Evolutionary conservation across 2,888 invertebrate genomes (phyloP), one percentile per base, ranked within the genome.

Genomic region (Stratiomys singularior): DNA sequence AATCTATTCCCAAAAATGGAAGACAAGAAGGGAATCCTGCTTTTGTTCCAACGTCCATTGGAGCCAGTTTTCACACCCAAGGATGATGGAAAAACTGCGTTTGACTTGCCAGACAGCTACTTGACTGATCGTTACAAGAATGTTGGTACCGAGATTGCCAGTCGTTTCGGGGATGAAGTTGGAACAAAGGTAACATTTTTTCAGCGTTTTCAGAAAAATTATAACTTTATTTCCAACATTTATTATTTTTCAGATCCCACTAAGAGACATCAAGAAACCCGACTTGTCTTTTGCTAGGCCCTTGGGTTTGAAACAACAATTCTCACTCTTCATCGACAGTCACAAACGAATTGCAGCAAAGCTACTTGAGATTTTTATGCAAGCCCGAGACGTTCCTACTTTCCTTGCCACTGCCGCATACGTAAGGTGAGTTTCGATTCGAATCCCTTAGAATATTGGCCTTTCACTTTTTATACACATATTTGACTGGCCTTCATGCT

Each of bases 321-420:
- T 96, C 86, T 94, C 94, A 0, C 87, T 94, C 21, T 95, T 95
- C 83, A 89, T 93, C 78, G 92, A 92, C 0, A 87, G 85, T 21
- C 96, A 96, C 84, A 90, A 92, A 63, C 88, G 88, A 74, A 90
- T 94, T 84, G 94, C 95, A 3, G 90, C 90, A 0, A 89, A 91
- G 80, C 89, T 96, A 78, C 92, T 94, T 76, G 89, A 92, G 76
- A 88, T 91, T 27, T 91, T 94, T 76, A 87, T 94, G 88, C 89
- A 93, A 90, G 86, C 88, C 84, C 81, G 83, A 1, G 84, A 89
- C 23, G 86, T 91, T 15, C 90, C 93, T 21, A 90, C 92, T 37
- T 90, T 95, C 76, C 86, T 93, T 27, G 91, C 94, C 0, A 89
- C 92, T 18, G 90, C 93, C 64, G 92, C 91, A 9, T 95, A 89